A percentile compares a stretch with the other conserved stretches of the same genome.
These are phyloP conservation scores for Myocastor coypus DNA, from an alignment of 2,113 vertebrate genomes.

Conservation along the genomic window DNA sequence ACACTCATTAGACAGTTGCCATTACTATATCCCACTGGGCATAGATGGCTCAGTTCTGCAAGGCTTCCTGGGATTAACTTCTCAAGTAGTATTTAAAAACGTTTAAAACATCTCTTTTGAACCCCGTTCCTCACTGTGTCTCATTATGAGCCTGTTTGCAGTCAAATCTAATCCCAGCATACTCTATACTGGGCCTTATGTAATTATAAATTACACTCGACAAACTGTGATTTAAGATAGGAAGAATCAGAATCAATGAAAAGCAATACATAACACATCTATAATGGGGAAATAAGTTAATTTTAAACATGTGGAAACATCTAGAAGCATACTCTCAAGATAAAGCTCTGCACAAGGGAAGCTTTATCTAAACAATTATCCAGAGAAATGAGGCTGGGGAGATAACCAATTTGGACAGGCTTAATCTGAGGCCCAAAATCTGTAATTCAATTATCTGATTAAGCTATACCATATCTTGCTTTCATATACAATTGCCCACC, in stretches of 20 bases:
- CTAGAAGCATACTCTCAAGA: background rate
- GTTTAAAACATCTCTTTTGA: background rate
- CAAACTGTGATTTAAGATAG: background rate
- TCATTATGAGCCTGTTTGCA: background rate
- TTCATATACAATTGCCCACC: background rate
- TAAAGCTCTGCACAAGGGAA: background rate
- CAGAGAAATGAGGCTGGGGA: background rate
- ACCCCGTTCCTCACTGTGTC: background rate
- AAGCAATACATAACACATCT: background rate
- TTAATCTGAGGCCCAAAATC: background rate
- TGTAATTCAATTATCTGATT: background rate
- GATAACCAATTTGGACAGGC: background rate
- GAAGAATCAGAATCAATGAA: background rate
- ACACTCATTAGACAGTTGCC: slow-evolving; percentile 53
- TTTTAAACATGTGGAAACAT: background rate
- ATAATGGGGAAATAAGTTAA: background rate
- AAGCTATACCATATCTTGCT: background rate
- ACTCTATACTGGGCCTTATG: background rate
- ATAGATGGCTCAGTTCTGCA: background rate
- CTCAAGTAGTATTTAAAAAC: background rate
- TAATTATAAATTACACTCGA: background rate
- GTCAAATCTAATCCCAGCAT: background rate
- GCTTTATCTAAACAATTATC: slow-evolving; percentile 1
- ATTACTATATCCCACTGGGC: slow-evolving; percentile 10
- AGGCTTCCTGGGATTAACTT: slow-evolving; percentile 7